Percentiles rank a stretch among this genome's conserved stretches.
phyloP scores from a whole-genome alignment of 2,113 vertebrate genomes.

The Amphiprion ocellaris region DNA sequence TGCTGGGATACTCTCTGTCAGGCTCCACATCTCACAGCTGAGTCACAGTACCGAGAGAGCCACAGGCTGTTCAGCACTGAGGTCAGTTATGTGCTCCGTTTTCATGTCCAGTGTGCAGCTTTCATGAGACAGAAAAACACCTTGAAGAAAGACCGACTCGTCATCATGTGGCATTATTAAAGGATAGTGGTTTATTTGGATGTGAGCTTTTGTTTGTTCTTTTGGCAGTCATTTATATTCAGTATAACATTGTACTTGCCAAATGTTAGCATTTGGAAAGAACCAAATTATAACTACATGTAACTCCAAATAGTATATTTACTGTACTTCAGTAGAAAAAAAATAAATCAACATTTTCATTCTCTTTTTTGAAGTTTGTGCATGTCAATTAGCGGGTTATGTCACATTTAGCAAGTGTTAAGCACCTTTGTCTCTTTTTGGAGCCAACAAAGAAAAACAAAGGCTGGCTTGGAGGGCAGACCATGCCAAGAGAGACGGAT shows the following conservation, averaged over 20 bases:
- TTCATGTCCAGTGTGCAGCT: conserved; percentile 6
- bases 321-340: too few species aligned
- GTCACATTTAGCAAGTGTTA: too few species aligned
- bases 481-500: background rate
- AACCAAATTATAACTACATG: too few species aligned
- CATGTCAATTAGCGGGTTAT: too few species aligned
- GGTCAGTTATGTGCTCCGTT: background rate
- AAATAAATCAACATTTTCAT: too few species aligned
- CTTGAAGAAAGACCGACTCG: background rate
- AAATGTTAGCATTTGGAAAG: too few species aligned
- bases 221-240: background rate
- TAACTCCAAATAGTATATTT: too few species aligned
- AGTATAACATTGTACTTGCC: background rate
- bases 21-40: conserved; percentile 28
- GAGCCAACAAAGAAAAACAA: too few species aligned
- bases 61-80: background rate
- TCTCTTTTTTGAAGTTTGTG: too few species aligned
- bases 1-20: conserved; percentile 49
- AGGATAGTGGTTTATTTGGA: background rate
- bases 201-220: background rate
- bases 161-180: background rate
- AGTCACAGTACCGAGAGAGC: background rate
- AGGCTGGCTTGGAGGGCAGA: too few species aligned
- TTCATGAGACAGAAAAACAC: background rate
- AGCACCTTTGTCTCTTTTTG: too few species aligned